Evolutionary conservation across 2,113 vertebrate species (phyloP), one percentile per base, ranked within the genome.

Genomic region (Scomber scombrus): DNA sequence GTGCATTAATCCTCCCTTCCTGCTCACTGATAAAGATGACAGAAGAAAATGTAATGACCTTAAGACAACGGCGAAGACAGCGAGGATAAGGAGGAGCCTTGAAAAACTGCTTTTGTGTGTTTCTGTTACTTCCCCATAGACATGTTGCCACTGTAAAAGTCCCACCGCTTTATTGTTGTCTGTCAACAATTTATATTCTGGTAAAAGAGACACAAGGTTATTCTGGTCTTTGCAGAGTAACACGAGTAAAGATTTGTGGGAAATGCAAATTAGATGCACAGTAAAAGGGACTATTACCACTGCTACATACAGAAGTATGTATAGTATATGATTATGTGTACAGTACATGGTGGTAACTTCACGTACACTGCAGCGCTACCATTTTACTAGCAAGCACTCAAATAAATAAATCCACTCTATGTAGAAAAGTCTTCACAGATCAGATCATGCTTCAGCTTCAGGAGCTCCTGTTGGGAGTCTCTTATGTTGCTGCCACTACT

Each of bases 1-100:
- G 67, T 87, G 80, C 75, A 81, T 89, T 83, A 82, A 56, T 81
- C 72, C 50, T 72, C 19, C 49, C 13, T 62, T 49, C 51, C 71
- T 71, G 66, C 62, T 68, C 26, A 71, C 45, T 26, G 71, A 62
- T 76, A 8, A 68, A 61, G 43, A 81, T 34, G 23, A 56, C 31
- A 60, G 18, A 79, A 12, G 70, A 63, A 52, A 49, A 67, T 51
- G 71, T 69, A 60, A 51, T 47, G 15, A 66, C 72, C 56, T 75
- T 46, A 74, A 66, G 14, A 50, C 31, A 11, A n/a, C 1, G 14
- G 43, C n/a, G 3, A 13, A 2, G 3, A 54, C 16, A 19, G 5
- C 10, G 52, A 11, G 13, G 51, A 55, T 34, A 2, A 62, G 49
- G 51, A 55, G 70, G 43, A 78, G 67, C 52, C 51, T 51, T 64